Percentiles rank a stretch among this genome's conserved stretches.
Conservation (phyloP, 2,888 invertebrate genomes). For the Drosophila borealis region DNA sequence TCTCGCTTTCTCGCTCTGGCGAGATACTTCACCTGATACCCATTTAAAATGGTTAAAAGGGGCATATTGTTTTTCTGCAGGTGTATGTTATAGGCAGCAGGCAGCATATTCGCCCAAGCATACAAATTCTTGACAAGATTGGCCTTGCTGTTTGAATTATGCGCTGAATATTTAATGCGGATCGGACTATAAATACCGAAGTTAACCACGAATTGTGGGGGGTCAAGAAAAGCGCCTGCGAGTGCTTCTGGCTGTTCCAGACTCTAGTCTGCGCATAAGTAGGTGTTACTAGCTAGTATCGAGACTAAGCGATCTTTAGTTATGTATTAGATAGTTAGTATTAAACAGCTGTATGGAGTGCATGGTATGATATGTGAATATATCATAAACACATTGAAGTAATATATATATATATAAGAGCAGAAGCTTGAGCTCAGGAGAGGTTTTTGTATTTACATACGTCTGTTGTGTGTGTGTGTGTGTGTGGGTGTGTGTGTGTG, state of each 20-base stretch:
- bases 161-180: no score
- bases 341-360: slow-evolving; percentile 29
- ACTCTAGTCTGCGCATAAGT: slow-evolving; percentile 14
- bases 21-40: no score
- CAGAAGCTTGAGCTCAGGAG: slow-evolving; percentile 46
- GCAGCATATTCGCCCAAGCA: no score
- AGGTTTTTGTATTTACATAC: slow-evolving; percentile 34
- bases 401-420: slow-evolving; percentile 28
- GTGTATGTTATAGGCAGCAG: no score
- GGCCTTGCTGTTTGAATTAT: no score
- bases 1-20: no score
- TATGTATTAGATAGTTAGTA: slow-evolving; percentile 16
- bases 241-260: neutral
- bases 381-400: slow-evolving; percentile 33
- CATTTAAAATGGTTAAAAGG: no score
- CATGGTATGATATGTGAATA: slow-evolving; percentile 20
- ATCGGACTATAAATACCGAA: no score
- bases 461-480: slow-evolving; percentile 7
- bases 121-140: no score
- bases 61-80: no score
- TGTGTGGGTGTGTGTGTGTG: slow-evolving; percentile 10
- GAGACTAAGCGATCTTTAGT: slow-evolving; percentile 36
- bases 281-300: slow-evolving; percentile 29
- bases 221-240: no score
- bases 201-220: no score